Evolutionary conservation across 64 coral and sea anemone genomes (phyloP), one percentile per base, ranked within the genome.

Genomic region (Dendronephthya gigantea): DNA sequence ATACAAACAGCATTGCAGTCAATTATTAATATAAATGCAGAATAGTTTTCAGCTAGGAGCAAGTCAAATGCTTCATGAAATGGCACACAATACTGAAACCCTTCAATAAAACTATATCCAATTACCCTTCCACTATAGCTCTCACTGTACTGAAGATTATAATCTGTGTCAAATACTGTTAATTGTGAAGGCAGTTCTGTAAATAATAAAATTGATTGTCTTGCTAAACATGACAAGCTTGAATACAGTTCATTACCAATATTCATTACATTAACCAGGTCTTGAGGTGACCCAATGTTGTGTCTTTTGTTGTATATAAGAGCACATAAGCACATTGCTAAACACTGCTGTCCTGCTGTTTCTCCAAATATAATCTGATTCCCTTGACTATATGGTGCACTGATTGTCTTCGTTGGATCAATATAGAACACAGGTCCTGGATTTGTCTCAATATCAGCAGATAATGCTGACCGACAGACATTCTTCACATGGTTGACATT

Each of bases 281-380:
- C 41, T 11, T 45, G 41, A 6, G 41, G 11, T 45, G 41, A 45
- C 10, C 10, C 50, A n/a, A 66, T 30, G 19, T 66, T 66, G 29
- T n/a, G 58, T 66, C 19, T 66, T 45, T 82, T 49, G 25, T 86
- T 69, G n/a, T 83, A 92, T 50, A 91, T 83, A 38, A 91, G 74
- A 68, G 82, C 85, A 84, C 79, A 91, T 43, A 91, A 84, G 48
- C 83, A 89, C 82, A 89, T 92, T 82, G 91, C 87, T 51, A 89
- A 50, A 89, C 88, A 89, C 59, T 85, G 87, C 66, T 92, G 87
- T 35, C 83, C 68, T 38, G 87, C 91, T 51, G 88, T 92, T 86
- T 65, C 34, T 34, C 82, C 82, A 83, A 91, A 87, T 75, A 91
- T 17, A 32, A 29, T 34, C 8, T 81, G 48, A 82, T 81, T 49